phyloP scores from a whole-genome alignment of 1,140 invertebrate species.

The Drosophila ananassae region DNA sequence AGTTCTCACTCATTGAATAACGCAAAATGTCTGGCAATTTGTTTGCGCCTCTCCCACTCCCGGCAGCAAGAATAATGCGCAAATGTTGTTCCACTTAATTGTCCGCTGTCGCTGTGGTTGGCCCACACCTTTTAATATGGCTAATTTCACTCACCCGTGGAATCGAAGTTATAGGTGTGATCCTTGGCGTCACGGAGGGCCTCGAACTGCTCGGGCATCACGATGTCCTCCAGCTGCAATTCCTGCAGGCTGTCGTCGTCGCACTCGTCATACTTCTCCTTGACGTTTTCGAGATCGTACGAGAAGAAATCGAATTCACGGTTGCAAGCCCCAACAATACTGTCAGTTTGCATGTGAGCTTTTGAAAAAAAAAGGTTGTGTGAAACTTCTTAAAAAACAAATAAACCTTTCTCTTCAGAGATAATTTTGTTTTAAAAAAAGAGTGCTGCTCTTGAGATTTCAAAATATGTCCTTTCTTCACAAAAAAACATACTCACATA shows the following conservation, averaged over 20 bases:
- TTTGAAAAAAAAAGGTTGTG: not conserved
- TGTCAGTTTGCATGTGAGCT: constrained; percentile 77
- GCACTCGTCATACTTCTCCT: constrained; percentile 49
- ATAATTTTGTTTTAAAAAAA: too few relatives aligned
- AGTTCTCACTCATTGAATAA: constrained; percentile 71
- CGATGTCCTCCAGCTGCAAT: constrained; percentile 62
- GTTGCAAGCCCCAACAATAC: constrained; percentile 70
- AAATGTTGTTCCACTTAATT: constrained; percentile 65
- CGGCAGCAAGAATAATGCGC: constrained; percentile 42
- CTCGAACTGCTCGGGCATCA: constrained; percentile 75
- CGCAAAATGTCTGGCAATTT: constrained; percentile 70
- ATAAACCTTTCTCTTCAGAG: too few relatives aligned
- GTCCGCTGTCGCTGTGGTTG: constrained; percentile 12
- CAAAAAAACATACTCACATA: too few relatives aligned
- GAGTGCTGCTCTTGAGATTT: too few relatives aligned
- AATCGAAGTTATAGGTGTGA: constrained; percentile 65
- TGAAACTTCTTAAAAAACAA: too few relatives aligned
- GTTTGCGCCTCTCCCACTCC: constrained; percentile 13
- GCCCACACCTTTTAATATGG: not conserved
- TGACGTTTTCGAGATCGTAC: constrained; percentile 59
- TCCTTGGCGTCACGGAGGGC: constrained; percentile 64
- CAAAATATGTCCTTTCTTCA: too few relatives aligned
- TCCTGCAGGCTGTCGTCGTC: constrained; percentile 60
- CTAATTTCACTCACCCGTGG: constrained; percentile 52
- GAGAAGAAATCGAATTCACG: constrained; percentile 70